These are phyloP conservation scores for Urophycis tenuis DNA, from an alignment of 2,797 vertebrate species.

Conservation along the genomic window DNA sequence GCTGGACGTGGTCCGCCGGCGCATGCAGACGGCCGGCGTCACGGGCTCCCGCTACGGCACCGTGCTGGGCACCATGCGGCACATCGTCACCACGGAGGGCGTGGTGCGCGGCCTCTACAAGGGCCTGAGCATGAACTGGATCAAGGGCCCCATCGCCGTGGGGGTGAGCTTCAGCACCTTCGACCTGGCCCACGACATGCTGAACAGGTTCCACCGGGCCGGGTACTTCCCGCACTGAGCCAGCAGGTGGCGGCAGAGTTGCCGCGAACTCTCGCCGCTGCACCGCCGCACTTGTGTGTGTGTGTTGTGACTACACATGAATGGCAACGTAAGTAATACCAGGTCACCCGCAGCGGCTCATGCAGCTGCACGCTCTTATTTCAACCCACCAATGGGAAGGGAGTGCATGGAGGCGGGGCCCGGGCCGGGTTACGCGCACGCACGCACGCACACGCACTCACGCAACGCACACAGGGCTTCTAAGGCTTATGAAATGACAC, in stretches of 20 bases:
- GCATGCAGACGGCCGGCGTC: constrained; percentile 95
- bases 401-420: not conserved
- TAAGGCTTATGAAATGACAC: not conserved
- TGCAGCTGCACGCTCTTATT: not conserved
- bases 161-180: constrained; percentile 96
- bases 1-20: constrained; percentile 91
- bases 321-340: not conserved
- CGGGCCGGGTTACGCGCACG: not conserved
- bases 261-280: not conserved
- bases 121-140: constrained; percentile 98
- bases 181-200: constrained; percentile 83
- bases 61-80: constrained; percentile 77
- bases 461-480: not conserved
- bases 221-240: constrained; percentile 67
- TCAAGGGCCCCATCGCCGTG: constrained; percentile 91
- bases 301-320: not conserved
- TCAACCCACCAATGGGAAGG: not conserved
- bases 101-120: constrained; percentile 85
- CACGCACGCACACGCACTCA: not conserved
- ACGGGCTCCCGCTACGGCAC: constrained; percentile 76
- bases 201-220: constrained; percentile 72
- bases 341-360: not conserved
- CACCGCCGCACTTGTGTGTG: too few species aligned
- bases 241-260: not conserved
- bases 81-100: constrained; percentile 82